Percentiles rank a stretch among this genome's conserved stretches.
These are phyloP conservation scores for Drosophila paracracens DNA, from an alignment of 2,888 invertebrate genomes.

Conservation along the genomic window DNA sequence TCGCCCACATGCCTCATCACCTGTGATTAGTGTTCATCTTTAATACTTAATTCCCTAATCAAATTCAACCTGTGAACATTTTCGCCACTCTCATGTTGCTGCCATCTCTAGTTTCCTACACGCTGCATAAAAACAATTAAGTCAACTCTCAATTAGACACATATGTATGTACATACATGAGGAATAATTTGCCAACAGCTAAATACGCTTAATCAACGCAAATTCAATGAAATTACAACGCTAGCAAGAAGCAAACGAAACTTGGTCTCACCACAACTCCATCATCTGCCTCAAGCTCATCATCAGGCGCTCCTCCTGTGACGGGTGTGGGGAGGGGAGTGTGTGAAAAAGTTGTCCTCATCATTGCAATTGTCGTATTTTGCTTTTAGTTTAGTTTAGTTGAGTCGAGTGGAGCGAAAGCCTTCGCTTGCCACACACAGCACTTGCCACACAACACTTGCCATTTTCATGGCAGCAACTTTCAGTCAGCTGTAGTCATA, in stretches of 20 bases:
- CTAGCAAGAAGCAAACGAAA: slow-evolving; percentile 54
- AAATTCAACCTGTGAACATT: neutral
- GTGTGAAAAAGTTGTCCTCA: slow-evolving; percentile 58
- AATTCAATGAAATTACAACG: slow-evolving; percentile 79
- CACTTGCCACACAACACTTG: slow-evolving; percentile 10
- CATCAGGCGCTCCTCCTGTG: neutral
- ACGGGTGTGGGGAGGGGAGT: slow-evolving; percentile 13
- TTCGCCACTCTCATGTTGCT: neutral
- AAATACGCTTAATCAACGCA: slow-evolving; percentile 76
- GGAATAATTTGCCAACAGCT: slow-evolving; percentile 73
- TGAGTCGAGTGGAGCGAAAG: slow-evolving; percentile 8
- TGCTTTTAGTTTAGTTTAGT: slow-evolving; percentile 9
- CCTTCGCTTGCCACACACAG: slow-evolving; percentile 10
- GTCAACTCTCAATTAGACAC: slow-evolving; percentile 69
- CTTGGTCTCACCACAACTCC: neutral
- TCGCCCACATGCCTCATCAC: neutral
- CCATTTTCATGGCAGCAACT: slow-evolving; percentile 42
- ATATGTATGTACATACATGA: slow-evolving; percentile 24
- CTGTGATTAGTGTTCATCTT: neutral
- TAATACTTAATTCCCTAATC: neutral
- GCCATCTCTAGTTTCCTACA: slow-evolving; percentile 14
- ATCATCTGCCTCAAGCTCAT: neutral
- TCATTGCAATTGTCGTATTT: slow-evolving; percentile 50
- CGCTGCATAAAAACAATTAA: slow-evolving; percentile 63
- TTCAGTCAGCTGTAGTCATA: slow-evolving; percentile 27